Conservation (phyloP, 1,140 invertebrate genomes). For the Oscheius sp. region DNA sequence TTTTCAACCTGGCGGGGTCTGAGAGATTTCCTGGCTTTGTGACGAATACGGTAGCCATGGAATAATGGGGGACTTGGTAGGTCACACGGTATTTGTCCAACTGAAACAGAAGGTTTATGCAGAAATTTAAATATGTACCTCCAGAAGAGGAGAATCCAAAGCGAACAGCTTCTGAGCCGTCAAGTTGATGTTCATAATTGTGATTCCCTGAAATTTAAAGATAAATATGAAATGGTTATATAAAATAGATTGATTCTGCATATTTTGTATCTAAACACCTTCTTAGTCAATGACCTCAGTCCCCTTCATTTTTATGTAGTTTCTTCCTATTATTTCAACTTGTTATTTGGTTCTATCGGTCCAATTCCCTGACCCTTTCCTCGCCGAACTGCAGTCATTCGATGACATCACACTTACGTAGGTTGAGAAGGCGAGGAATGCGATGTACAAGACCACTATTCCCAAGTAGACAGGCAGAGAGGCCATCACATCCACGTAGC, state of each 20-base stretch:
- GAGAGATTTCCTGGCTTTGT: slow-evolving; percentile 57
- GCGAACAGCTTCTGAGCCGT: slow-evolving; percentile 57
- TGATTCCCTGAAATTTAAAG: slow-evolving; percentile 53
- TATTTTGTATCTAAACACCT: too few relatives aligned
- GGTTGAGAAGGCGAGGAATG: slow-evolving; percentile 52
- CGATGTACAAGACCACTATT: slow-evolving; percentile 50
- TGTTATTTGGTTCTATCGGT: too few relatives aligned
- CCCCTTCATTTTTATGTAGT: too few relatives aligned
- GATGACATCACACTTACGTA: slow-evolving; percentile 40
- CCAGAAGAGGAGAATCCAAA: slow-evolving; percentile 52
- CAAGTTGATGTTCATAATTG: slow-evolving; percentile 56
- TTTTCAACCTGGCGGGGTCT: slow-evolving; percentile 46
- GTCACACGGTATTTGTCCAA: slow-evolving; percentile 56
- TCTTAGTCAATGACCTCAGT: too few relatives aligned
- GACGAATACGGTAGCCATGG: slow-evolving; percentile 58
- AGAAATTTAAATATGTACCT: background rate
- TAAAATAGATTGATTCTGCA: too few relatives aligned
- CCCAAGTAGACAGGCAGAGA: slow-evolving; percentile 48
- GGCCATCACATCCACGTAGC: slow-evolving; percentile 53
- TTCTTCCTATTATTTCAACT: too few relatives aligned
- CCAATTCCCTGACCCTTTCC: too few relatives aligned
- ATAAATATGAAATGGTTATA: too few relatives aligned
- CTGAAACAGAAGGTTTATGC: slow-evolving; percentile 25
- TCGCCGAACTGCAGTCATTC: too few relatives aligned
- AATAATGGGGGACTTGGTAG: slow-evolving; percentile 58